Evolutionary conservation across 2,888 invertebrate species (phyloP).

Genomic region (Dexiosoma caninum): DNA sequence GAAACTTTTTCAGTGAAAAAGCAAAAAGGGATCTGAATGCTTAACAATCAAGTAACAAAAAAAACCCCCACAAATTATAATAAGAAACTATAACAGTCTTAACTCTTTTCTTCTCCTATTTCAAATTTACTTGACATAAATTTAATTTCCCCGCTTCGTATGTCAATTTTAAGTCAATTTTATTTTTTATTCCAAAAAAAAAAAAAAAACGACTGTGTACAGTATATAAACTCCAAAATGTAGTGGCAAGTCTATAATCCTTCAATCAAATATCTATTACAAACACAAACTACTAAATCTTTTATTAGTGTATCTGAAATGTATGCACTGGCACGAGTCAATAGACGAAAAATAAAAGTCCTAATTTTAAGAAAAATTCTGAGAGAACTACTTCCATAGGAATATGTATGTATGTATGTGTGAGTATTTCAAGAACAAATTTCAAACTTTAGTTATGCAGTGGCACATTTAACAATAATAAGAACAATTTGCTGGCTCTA

Average conservation of each 20-base stretch:
- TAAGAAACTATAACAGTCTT: too few species aligned
- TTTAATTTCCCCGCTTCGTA: constrained; percentile 14
- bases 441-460: constrained; percentile 57
- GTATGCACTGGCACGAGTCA: constrained; percentile 46
- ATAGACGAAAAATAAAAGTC: constrained; percentile 5
- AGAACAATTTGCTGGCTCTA: constrained; percentile 11
- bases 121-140: too few species aligned
- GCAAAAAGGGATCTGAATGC: too few species aligned
- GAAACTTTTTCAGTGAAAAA: too few species aligned
- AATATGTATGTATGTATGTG: too few species aligned
- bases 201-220: too few species aligned
- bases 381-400: constrained; percentile 5
- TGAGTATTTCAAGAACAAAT: constrained; percentile 20
- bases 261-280: constrained; percentile 63
- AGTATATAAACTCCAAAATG: constrained; percentile 21
- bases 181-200: constrained; percentile 3
- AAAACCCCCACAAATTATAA: too few species aligned
- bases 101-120: too few species aligned
- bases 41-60: too few species aligned
- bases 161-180: constrained; percentile 55
- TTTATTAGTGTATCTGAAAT: background rate
- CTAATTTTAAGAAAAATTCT: constrained; percentile 23
- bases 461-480: constrained; percentile 52
- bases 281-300: constrained; percentile 43
- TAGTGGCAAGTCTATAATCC: constrained; percentile 57